Evolutionary conservation across 2,888 invertebrate species (phyloP).

Genomic region (Anaspis maculata): DNA sequence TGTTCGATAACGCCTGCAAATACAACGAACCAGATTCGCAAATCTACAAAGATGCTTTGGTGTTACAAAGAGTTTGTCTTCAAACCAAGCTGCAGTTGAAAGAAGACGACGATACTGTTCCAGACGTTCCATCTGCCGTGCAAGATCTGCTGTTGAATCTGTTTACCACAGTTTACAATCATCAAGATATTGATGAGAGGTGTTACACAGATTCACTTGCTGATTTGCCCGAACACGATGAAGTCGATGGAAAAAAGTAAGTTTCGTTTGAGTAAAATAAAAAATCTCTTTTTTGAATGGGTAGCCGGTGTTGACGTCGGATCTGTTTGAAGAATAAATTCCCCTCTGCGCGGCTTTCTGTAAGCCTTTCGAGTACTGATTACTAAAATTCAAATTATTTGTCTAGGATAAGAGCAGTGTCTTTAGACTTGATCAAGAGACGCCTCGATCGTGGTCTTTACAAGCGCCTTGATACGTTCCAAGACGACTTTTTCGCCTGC

Average conservation of each 20-base stretch:
- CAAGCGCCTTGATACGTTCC: slow-evolving; percentile 87
- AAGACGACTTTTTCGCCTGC: slow-evolving; percentile 92
- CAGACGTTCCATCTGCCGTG: slow-evolving; percentile 81
- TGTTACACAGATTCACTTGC: slow-evolving; percentile 95
- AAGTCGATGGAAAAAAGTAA: slow-evolving; percentile 58
- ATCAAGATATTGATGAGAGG: slow-evolving; percentile 93
- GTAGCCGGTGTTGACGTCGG: too few species aligned
- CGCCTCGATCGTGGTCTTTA: slow-evolving; percentile 88
- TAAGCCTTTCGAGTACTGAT: too few species aligned
- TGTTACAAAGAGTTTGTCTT: slow-evolving; percentile 82
- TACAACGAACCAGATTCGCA: slow-evolving; percentile 97
- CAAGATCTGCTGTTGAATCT: slow-evolving; percentile 85
- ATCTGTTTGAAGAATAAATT: neutral
- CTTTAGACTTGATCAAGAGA: slow-evolving; percentile 87
- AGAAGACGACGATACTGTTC: slow-evolving; percentile 74
- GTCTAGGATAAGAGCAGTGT: slow-evolving; percentile 68
- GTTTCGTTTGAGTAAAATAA: slow-evolving; percentile 15
- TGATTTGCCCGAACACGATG: slow-evolving; percentile 85
- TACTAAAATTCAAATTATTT: too few species aligned
- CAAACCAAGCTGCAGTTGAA: slow-evolving; percentile 85
- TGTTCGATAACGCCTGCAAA: slow-evolving; percentile 96
- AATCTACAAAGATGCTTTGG: slow-evolving; percentile 93
- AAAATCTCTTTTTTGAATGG: neutral
- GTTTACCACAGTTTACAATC: slow-evolving; percentile 90
- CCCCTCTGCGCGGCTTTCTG: too few species aligned